A percentile compares a stretch with the other conserved stretches of the same genome.
phyloP scores from a whole-genome alignment of 2,113 vertebrate species.

The Gallinago jamesoni region DNA sequence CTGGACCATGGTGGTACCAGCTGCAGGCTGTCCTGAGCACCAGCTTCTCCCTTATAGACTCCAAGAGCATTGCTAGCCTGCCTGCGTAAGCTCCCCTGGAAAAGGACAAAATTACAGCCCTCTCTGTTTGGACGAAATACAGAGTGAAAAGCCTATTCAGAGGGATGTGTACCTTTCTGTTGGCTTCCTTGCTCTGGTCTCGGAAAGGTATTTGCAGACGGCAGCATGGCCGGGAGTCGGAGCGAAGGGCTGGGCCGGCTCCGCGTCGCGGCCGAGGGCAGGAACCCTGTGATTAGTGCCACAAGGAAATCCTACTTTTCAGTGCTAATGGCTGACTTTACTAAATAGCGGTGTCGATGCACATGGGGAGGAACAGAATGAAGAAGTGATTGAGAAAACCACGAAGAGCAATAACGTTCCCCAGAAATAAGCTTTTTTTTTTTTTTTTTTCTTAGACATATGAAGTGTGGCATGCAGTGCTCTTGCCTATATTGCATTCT shows the following conservation, averaged over 20 bases:
- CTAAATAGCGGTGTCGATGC: background rate
- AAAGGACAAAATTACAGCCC: background rate
- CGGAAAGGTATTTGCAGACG: background rate
- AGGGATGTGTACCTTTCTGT: background rate
- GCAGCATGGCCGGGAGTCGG: accelerated
- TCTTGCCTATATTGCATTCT: conserved; percentile 57
- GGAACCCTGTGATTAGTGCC: background rate
- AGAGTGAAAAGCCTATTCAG: background rate
- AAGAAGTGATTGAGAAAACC: conserved; percentile 10
- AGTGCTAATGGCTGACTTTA: background rate
- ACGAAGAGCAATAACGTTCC: background rate
- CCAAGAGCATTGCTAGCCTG: background rate
- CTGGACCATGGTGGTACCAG: accelerated
- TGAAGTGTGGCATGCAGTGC: conserved; percentile 4
- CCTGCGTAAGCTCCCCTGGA: background rate
- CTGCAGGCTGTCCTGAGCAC: accelerated
- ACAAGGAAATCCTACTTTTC: background rate
- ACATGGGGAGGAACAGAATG: background rate
- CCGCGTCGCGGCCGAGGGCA: accelerated
- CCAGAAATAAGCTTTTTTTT: background rate
- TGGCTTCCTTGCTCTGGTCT: background rate
- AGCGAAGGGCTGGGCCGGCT: background rate
- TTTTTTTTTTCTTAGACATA: background rate
- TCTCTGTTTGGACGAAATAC: background rate
- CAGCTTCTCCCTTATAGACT: background rate